phyloP scores from a whole-genome alignment of 2,113 vertebrate species.

The Thamnaconus septentrionalis region DNA sequence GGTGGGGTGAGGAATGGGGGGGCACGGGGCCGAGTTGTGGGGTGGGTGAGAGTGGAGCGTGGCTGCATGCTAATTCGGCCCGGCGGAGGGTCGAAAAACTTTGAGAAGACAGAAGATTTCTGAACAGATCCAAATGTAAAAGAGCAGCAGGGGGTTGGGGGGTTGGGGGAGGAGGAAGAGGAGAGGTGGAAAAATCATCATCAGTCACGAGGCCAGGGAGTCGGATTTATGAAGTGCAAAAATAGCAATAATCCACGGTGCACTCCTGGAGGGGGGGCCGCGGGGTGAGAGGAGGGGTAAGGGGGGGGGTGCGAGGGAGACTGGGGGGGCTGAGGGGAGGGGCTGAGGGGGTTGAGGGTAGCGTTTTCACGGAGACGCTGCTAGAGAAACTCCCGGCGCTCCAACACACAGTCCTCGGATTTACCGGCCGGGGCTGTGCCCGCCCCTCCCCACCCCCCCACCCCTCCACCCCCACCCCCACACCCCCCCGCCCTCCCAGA shows the following conservation, averaged over 20 bases:
- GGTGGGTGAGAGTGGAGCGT: conserved; percentile 56
- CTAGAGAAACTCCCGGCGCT: conserved; percentile 49
- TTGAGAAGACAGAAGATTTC: conserved; percentile 25
- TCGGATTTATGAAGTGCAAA: conserved; percentile 64
- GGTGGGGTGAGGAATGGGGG: conserved; percentile 45
- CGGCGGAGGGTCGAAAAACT: conserved; percentile 38
- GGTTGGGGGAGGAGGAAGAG: background rate
- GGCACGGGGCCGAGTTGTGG: conserved; percentile 40
- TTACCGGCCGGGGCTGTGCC: conserved; percentile 51
- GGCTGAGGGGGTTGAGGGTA: conserved; percentile 35
- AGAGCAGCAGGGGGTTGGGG: too few relatives aligned
- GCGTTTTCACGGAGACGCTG: conserved; percentile 32
- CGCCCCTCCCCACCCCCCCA: too few relatives aligned
- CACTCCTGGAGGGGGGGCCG: conserved; percentile 19
- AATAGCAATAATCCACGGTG: conserved; percentile 48
- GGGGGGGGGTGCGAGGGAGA: too few relatives aligned
- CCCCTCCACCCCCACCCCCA: too few relatives aligned
- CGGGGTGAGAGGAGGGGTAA: too few relatives aligned
- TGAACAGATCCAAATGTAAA: conserved; percentile 21
- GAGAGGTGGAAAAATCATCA: conserved; percentile 38
- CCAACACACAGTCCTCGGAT: conserved; percentile 50
- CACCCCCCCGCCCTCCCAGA: conserved; percentile 51
- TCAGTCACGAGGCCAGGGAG: conserved; percentile 44
- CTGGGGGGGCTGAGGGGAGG: too few relatives aligned
- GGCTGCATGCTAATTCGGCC: conserved; percentile 63